Conservation (phyloP, 2,797 vertebrate genomes). For the Myripristis jacobus region DNA sequence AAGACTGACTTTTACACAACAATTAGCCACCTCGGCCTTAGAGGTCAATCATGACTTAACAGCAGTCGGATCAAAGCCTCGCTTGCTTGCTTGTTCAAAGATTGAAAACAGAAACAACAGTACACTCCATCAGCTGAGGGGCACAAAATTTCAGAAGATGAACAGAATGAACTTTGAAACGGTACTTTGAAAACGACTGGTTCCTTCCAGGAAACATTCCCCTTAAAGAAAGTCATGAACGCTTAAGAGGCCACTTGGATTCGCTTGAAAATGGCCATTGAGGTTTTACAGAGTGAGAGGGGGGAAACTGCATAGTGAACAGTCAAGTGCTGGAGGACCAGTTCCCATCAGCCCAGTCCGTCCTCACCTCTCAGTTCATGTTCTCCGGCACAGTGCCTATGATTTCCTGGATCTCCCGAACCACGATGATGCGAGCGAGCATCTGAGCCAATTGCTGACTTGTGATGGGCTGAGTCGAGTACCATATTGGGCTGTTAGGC, state of each 20-base stretch:
- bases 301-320: conserved; percentile 82
- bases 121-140: conserved; percentile 16
- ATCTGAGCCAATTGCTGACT: conserved; percentile 96
- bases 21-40: conserved; percentile 22
- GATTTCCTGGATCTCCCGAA: conserved; percentile 99
- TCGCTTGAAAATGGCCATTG: conserved; percentile 50
- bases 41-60: conserved; percentile 24
- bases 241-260: conserved; percentile 47
- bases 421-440: conserved; percentile 96
- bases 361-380: conserved; percentile 85
- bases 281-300: conserved; percentile 52
- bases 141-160: too few relatives aligned
- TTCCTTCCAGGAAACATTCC: conserved; percentile 28
- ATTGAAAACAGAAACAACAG: conserved; percentile 37
- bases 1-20: conserved; percentile 50
- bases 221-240: conserved; percentile 41
- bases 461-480: conserved; percentile 97
- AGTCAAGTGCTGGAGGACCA: conserved; percentile 36
- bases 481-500: conserved; percentile 99
- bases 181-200: conserved; percentile 9
- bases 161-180: not conserved
- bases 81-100: too few relatives aligned
- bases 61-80: conserved; percentile 18
- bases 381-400: conserved; percentile 85
- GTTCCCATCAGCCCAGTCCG: conserved; percentile 67